Percentiles rank a stretch among this genome's conserved stretches.
These are phyloP conservation scores for Platerodrilus igneus DNA, from an alignment of 2,888 invertebrate genomes.

Conservation along the genomic window DNA sequence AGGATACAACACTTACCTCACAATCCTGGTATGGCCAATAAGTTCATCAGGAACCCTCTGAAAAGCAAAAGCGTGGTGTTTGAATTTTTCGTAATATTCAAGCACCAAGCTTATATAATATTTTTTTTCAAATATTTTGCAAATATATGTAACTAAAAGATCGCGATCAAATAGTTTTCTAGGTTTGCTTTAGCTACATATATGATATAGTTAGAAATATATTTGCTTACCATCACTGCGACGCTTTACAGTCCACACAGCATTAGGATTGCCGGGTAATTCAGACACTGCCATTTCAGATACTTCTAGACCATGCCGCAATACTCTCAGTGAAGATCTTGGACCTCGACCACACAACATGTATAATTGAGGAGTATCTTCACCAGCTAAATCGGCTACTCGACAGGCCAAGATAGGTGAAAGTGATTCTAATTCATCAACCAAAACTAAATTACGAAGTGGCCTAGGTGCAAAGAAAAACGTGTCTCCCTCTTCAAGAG, in stretches of 20 bases:
- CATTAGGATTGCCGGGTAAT: constrained; percentile 98
- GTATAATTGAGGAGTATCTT: constrained; percentile 98
- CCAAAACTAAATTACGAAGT: constrained; percentile 88
- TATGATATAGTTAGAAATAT: too few species aligned
- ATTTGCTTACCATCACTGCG: constrained; percentile 96
- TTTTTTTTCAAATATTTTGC: constrained; percentile 35
- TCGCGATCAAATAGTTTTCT: too few species aligned
- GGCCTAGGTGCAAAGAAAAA: constrained; percentile 97
- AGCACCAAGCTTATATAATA: constrained; percentile 59
- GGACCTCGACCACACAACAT: constrained; percentile 95
- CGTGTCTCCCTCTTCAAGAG: constrained; percentile 96
- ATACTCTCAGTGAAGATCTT: constrained; percentile 84
- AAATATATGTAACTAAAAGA: too few species aligned
- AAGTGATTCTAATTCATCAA: constrained; percentile 94
- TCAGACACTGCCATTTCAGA: constrained; percentile 99
- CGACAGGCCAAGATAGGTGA: constrained; percentile 82
- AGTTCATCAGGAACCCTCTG: constrained; percentile 24
- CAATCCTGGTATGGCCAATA: constrained; percentile 7
- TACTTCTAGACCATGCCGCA: constrained; percentile 96
- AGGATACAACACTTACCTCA: constrained; percentile 19
- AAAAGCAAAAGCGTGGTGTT: constrained; percentile 80
- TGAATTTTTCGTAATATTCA: constrained; percentile 68
- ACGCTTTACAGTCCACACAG: constrained; percentile 98
- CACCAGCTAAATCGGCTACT: constrained; percentile 91
- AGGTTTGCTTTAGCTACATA: too few species aligned